Evolutionary conservation across 1,140 invertebrate genomes (phyloP).

Genomic region (Sinonovacula constricta): DNA sequence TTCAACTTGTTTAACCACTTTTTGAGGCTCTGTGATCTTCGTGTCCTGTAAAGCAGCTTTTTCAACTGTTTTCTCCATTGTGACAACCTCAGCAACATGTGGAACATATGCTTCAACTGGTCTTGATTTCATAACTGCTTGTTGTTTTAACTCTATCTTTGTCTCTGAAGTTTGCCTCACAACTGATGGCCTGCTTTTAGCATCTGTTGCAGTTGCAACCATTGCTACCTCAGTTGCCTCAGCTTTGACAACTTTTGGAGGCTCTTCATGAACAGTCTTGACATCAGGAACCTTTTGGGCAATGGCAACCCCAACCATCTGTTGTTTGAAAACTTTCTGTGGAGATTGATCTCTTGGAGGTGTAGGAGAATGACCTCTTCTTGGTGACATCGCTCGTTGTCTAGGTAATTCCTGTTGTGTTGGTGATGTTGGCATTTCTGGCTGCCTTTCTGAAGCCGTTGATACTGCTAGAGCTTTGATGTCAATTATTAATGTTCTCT

Average conservation of each 20-base stretch:
- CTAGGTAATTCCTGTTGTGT: constrained; percentile 2
- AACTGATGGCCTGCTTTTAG: too few relatives aligned
- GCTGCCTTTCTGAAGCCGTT: constrained; percentile 7
- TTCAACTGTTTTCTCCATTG: too few relatives aligned
- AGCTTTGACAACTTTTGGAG: neutral
- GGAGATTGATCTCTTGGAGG: constrained; percentile 5
- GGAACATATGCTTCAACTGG: too few relatives aligned
- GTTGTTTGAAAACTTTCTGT: neutral
- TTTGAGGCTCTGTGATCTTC: too few relatives aligned
- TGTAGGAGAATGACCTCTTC: neutral
- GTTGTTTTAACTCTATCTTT: too few relatives aligned
- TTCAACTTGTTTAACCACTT: too few relatives aligned
- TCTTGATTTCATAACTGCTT: too few relatives aligned
- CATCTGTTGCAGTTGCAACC: neutral
- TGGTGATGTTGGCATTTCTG: constrained; percentile 30
- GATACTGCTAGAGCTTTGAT: constrained; percentile 30
- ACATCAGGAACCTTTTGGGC: neutral
- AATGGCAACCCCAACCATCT: neutral
- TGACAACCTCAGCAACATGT: too few relatives aligned
- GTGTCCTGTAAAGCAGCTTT: too few relatives aligned
- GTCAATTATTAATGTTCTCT: too few relatives aligned
- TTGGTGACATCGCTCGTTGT: neutral
- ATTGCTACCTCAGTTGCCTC: neutral
- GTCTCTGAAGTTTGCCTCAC: too few relatives aligned
- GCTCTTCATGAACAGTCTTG: neutral